phyloP scores from a whole-genome alignment of 2,113 vertebrate species.

The Bufo gargarizans region DNA sequence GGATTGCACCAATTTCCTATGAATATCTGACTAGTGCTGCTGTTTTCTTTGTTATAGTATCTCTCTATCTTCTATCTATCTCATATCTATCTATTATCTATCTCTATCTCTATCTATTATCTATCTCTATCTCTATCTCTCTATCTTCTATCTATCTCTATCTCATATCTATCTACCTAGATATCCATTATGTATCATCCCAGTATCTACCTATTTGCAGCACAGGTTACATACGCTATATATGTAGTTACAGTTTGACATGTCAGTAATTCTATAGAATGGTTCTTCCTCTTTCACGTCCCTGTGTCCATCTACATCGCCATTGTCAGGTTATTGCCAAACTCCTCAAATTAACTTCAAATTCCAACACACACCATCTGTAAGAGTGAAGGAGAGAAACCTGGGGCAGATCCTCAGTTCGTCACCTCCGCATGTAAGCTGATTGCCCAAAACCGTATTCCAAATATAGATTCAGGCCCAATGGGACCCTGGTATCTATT shows the following conservation, averaged over 20 bases:
- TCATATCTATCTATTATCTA: neutral
- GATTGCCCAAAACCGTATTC: slow-evolving; percentile 51
- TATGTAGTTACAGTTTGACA: neutral
- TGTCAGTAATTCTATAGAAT: neutral
- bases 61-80: too few relatives aligned
- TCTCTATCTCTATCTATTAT: neutral
- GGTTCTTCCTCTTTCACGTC: neutral
- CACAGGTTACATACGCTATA: neutral
- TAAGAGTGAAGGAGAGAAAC: neutral
- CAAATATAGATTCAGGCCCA: slow-evolving; percentile 38
- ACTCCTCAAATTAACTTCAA: neutral
- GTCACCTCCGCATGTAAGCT: neutral
- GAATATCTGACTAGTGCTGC: too few relatives aligned
- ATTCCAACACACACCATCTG: neutral
- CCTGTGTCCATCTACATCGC: neutral
- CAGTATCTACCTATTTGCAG: neutral
- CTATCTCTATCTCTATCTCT: neutral
- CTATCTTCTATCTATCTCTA: too few relatives aligned
- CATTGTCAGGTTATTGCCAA: neutral
- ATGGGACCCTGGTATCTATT: slow-evolving; percentile 5
- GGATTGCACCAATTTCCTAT: too few relatives aligned
- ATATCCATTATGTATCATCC: too few relatives aligned
- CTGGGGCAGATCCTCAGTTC: slow-evolving; percentile 38
- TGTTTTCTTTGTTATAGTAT: too few relatives aligned
- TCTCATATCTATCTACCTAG: too few relatives aligned